A percentile compares a stretch with the other conserved stretches of the same genome.
Evolutionary conservation across 2,888 invertebrate genomes (phyloP).

Genomic region (Leistus spinibarbis): DNA sequence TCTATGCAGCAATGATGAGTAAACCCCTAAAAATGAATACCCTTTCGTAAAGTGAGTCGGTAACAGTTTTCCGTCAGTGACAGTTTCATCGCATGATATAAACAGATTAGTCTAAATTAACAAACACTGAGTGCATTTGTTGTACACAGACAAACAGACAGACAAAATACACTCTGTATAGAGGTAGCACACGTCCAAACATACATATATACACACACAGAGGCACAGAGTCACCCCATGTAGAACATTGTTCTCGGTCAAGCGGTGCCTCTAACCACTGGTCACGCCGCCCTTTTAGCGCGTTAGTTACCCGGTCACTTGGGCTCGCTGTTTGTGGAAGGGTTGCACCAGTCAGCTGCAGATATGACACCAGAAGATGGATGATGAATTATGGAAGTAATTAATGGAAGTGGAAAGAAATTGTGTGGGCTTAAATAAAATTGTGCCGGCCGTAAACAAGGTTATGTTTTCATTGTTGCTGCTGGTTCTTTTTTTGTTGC

Average conservation of each 20-base stretch:
- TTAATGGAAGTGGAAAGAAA: conserved; percentile 37
- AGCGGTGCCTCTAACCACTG: background rate
- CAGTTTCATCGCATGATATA: background rate
- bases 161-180: too few species aligned
- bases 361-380: conserved; percentile 25
- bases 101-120: background rate
- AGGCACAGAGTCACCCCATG: background rate
- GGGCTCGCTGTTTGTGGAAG: background rate
- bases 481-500: background rate
- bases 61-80: background rate
- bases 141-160: background rate
- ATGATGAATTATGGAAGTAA: conserved; percentile 37
- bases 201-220: background rate
- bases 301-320: background rate
- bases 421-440: conserved; percentile 27
- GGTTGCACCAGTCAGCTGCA: conserved; percentile 6
- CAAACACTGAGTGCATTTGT: background rate
- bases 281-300: background rate
- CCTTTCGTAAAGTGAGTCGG: background rate
- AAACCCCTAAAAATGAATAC: background rate
- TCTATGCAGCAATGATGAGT: background rate
- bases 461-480: conserved; percentile 4
- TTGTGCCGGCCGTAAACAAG: background rate
- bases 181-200: background rate
- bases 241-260: background rate